Base-by-base conservation (phyloP, 2,797 vertebrate genomes). In the Telmatherina bonti region DNA sequence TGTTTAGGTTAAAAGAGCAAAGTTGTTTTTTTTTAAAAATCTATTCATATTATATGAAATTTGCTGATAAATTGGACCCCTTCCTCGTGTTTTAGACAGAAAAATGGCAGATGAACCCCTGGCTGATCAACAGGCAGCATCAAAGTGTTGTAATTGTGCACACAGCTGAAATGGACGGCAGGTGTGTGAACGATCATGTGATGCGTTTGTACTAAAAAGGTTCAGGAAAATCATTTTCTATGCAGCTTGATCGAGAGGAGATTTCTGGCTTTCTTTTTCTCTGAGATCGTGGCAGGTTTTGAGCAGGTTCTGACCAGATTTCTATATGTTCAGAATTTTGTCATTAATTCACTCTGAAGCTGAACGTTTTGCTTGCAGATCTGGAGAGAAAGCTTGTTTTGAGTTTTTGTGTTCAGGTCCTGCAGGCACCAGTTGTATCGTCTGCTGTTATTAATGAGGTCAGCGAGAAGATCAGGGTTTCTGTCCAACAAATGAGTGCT, bases 401-500 rank as follows among this genome's bases (percentile, higher is more conserved):
- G 26, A 8, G 5, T 26, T 26, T 3, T 47, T 69, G 74, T 68
- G 30, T 74, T 45, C 71, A 75, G 74, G 63, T 74, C 74, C 72
- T 82, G 51, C 73, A 22, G 72, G 62, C 67, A 69, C 8, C 0
- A 0, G 15, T 33, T 51, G 26, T 1, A 33, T 63, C 30, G 5
- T 41, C 62, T 57, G 6, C 68, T 47, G 56, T 80, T 84, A 81
- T 77, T 88, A 81, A 86, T 85, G 71, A 41, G 61, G 41, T 62
- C 67, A 79, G n/a, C 47, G 3, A 66, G 36, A 7, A 24, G 67
- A 51, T 52, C 13, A 0, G 43, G 41, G 31, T 62, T 55, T 36
- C 65, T 64, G 78, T 80, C 76, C 83, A 82, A 69, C 68, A 76
- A 68, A 85, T 35, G 82, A 86, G 72, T 26, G 27, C 76, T 74